Conservation (phyloP, 2,113 vertebrate species). For the Phyllopteryx taeniolatus region DNA sequence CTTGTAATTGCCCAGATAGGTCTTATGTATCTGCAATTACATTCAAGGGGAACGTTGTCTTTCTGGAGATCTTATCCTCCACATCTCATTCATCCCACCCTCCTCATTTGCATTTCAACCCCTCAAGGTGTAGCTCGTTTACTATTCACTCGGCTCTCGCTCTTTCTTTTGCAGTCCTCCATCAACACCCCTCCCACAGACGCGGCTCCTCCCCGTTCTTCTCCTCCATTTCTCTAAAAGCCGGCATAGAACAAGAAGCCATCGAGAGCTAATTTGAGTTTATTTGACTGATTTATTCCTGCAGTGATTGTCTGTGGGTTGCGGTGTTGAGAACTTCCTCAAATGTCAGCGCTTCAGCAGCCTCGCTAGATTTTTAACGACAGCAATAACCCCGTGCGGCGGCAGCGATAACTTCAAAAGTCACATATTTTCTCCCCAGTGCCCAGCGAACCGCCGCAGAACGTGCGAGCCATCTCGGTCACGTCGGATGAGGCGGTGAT, state of each 20-base stretch:
- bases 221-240: conserved; percentile 29
- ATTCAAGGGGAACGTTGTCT: conserved; percentile 32
- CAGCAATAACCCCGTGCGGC: conserved; percentile 2
- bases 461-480: conserved; percentile 92
- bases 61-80: conserved; percentile 32
- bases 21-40: conserved; percentile 20
- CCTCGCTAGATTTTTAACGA: conserved; percentile 18
- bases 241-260: conserved; percentile 38
- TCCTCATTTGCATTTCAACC: conserved; percentile 50
- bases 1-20: conserved; percentile 22
- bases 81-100: conserved; percentile 18
- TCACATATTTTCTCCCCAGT: conserved; percentile 70
- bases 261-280: conserved; percentile 45
- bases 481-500: conserved; percentile 94
- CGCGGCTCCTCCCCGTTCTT: conserved; percentile 1
- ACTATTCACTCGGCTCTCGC: conserved; percentile 30
- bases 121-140: conserved; percentile 34
- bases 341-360: conserved; percentile 22
- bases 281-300: conserved; percentile 54
- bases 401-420: neutral
- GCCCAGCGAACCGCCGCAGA: conserved; percentile 95
- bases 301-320: conserved; percentile 32
- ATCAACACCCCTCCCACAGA: neutral
- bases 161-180: conserved; percentile 6
- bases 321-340: conserved; percentile 30